Base-by-base conservation (phyloP, 1,140 invertebrate species). In the Tyrophagus putrescentiae region DNA sequence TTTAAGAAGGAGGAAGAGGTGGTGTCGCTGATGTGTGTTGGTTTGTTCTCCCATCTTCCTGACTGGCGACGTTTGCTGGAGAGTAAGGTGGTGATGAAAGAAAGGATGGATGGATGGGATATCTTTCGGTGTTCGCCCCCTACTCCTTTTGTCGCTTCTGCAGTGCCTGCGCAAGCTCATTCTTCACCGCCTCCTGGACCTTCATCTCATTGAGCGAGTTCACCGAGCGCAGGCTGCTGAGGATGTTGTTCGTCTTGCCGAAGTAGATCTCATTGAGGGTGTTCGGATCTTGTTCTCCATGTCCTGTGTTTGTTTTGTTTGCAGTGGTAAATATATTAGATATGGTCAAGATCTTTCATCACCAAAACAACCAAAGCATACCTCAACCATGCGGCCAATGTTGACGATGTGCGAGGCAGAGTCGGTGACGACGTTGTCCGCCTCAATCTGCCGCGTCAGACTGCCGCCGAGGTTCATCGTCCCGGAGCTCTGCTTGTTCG, bases 261-360 rank as follows among this genome's bases (percentile, higher is more conserved):
- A 98, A 98, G 75, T 99, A 99, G 65, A 99, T 97, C 75, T 97
- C 91, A 71, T 97, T 98, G 54, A 99, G 75, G 0, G 92, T 97
- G 69, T 90, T 93, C 95, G 80, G 68, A 98, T 98, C 80, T 98
- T 98, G 72, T 97, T 98, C 71, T 99, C 96, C 91, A 98, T 96
- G 67, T 99, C 95, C 76, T 98, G 85, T 0, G 91, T 9, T 11
- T 4, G 27, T 16, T 11, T 56, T 56, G 5, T 52, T 27, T 56
- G 4, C 4, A 18, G n/a, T 23, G 1, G 11, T 39, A 34, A 34
- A 34, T 56, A 13, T 1, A 1, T 56, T 1, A n/a, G 9, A 48
- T 57, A 56, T 56, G 9, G 18, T 42, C 11, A 6, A 41, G n/a
- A 32, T 1, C 23, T 9, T 52, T 56, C 11, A 9, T 41, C 4